Conservation (phyloP, 2,888 invertebrate species). For the Synanthedon vespiformis region DNA sequence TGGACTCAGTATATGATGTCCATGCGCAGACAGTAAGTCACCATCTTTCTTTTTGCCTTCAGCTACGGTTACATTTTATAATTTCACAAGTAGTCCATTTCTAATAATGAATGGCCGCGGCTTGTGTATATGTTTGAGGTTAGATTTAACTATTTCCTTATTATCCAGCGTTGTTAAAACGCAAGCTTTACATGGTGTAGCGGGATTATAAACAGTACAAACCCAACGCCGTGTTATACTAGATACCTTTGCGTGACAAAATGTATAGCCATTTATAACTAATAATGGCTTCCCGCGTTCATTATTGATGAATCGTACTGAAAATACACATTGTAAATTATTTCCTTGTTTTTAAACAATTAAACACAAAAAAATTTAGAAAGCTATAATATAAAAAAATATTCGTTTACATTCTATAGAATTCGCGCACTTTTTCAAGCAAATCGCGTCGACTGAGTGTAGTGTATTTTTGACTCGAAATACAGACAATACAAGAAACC, state of each 20-base stretch:
- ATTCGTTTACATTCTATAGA: no score
- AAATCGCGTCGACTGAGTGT: no score
- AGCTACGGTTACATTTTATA: no score
- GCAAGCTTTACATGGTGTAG: not conserved
- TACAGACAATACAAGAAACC: no score
- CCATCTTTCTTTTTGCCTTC: no score
- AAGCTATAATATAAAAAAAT: no score
- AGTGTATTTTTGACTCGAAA: no score
- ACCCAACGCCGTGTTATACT: slow-evolving; percentile 10
- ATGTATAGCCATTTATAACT: slow-evolving; percentile 14
- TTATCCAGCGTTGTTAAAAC: not conserved
- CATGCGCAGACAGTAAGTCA: no score
- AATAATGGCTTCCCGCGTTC: slow-evolving; percentile 14
- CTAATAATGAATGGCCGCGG: slow-evolving; percentile 1
- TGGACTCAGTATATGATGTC: no score
- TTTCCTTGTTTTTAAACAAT: no score
- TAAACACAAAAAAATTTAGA: no score
- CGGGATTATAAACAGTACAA: slow-evolving; percentile 12
- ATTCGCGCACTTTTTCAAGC: no score
- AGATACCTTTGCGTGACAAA: slow-evolving; percentile 7
- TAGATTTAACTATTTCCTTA: not conserved
- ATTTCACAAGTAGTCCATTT: not conserved
- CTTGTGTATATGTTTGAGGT: not conserved
- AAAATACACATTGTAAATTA: not conserved
- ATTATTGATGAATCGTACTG: slow-evolving; percentile 17